Conservation (phyloP, 1,140 invertebrate genomes). For the Nixonia krombeini region DNA sequence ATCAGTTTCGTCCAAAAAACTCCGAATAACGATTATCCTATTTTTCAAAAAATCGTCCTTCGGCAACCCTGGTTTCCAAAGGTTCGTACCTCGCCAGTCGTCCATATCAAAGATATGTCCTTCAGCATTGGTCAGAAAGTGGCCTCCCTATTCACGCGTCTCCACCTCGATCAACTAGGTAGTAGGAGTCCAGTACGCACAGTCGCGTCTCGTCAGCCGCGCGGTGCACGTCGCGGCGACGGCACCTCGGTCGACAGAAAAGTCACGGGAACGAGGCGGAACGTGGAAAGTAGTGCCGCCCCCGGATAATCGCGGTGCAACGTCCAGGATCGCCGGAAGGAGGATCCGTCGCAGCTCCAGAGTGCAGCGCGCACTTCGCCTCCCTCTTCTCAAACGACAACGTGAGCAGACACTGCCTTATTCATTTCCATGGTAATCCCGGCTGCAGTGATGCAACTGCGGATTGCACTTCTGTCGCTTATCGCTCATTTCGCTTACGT, state of each 20-base stretch:
- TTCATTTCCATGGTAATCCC: slow-evolving; percentile 15
- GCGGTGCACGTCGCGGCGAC: slow-evolving; percentile 45
- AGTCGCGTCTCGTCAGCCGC: slow-evolving; percentile 60
- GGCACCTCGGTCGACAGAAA: slow-evolving; percentile 4
- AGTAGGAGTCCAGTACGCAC: slow-evolving; percentile 57
- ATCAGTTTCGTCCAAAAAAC: too few species aligned
- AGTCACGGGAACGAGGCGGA: background rate
- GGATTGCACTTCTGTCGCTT: slow-evolving; percentile 42
- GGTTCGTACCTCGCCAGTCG: slow-evolving; percentile 33
- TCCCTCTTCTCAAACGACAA: too few species aligned
- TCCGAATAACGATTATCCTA: too few species aligned
- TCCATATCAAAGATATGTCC: slow-evolving; percentile 32
- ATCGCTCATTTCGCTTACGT: slow-evolving; percentile 37
- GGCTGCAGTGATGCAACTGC: slow-evolving; percentile 37
- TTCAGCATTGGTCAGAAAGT: slow-evolving; percentile 47
- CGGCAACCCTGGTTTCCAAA: slow-evolving; percentile 21
- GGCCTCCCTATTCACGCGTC: slow-evolving; percentile 46
- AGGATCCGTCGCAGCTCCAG: too few species aligned
- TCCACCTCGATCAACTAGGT: slow-evolving; percentile 50
- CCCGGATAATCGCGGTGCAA: too few species aligned
- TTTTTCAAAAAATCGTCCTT: too few species aligned
- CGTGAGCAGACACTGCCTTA: slow-evolving; percentile 3
- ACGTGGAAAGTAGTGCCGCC: too few species aligned
- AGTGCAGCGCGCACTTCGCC: too few species aligned
- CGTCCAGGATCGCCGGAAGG: too few species aligned